phyloP scores from a whole-genome alignment of 2,797 vertebrate genomes.

The Amphiprion clarkii region DNA sequence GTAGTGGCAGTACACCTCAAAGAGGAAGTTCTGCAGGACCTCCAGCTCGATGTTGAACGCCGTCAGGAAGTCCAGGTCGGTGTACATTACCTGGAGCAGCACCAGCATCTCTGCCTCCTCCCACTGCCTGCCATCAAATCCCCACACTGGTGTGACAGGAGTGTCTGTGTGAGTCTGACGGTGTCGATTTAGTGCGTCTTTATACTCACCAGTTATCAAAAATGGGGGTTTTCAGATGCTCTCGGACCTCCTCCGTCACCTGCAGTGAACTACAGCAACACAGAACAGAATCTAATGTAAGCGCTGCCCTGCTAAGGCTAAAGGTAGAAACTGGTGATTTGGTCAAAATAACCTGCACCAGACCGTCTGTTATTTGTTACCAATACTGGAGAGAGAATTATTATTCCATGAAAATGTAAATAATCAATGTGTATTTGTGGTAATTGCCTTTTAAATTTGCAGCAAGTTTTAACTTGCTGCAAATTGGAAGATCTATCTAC shows the following conservation, averaged over 20 bases:
- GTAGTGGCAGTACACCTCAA: conserved; percentile 84
- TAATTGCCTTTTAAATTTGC: too few relatives aligned
- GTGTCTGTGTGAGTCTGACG: not conserved
- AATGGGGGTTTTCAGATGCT: conserved; percentile 82
- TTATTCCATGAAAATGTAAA: too few relatives aligned
- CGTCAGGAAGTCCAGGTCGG: conserved; percentile 77
- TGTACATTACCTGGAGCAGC: conserved; percentile 82
- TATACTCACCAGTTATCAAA: conserved; percentile 85
- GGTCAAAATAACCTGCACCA: too few relatives aligned
- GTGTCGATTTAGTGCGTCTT: not conserved
- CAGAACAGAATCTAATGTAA: not conserved
- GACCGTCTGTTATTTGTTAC: too few relatives aligned
- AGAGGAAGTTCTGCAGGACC: conserved; percentile 79
- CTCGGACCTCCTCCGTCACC: conserved; percentile 83
- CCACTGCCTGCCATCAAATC: conserved; percentile 76
- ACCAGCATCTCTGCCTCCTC: conserved; percentile 83
- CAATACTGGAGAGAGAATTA: too few relatives aligned
- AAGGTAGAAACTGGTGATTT: too few relatives aligned
- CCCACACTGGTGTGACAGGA: conserved; percentile 5
- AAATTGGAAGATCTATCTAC: too few relatives aligned
- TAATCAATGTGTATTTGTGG: too few relatives aligned
- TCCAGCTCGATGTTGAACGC: conserved; percentile 75
- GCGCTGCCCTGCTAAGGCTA: not conserved
- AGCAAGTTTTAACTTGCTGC: too few relatives aligned
- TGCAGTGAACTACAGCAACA: conserved; percentile 76